These are phyloP conservation scores for Aspidoscelis tigris DNA, from an alignment of 2,113 vertebrate genomes.

Conservation along the genomic window DNA sequence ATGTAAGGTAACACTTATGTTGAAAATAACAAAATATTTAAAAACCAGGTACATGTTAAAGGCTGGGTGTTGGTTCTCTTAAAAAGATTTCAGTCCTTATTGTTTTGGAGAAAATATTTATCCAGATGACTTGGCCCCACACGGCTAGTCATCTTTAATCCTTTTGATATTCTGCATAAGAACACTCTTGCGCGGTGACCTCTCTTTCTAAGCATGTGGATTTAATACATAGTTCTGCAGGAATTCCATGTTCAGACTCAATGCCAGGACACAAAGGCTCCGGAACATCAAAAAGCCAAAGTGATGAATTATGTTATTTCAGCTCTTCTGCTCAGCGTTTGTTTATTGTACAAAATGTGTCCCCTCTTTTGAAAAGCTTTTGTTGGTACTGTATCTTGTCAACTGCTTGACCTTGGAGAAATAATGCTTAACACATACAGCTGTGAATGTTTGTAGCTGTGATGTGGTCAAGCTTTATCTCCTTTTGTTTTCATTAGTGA, in stretches of 20 bases:
- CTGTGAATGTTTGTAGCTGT: slow-evolving; percentile 1
- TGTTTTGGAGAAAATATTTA: slow-evolving; percentile 63
- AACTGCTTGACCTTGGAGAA: not conserved
- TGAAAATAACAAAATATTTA: not conserved
- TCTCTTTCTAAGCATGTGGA: slow-evolving; percentile 63
- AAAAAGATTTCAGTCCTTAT: slow-evolving; percentile 22
- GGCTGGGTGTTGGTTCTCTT: slow-evolving; percentile 44
- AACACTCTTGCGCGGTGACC: slow-evolving; percentile 60
- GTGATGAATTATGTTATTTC: slow-evolving; percentile 51
- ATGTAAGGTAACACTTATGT: slow-evolving; percentile 26
- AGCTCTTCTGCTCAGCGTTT: slow-evolving; percentile 51
- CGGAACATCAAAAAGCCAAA: slow-evolving; percentile 54
- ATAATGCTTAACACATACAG: slow-evolving; percentile 52
- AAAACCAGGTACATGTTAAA: not conserved
- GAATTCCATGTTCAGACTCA: slow-evolving; percentile 59
- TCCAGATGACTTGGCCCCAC: slow-evolving; percentile 51
- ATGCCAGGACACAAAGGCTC: slow-evolving; percentile 57
- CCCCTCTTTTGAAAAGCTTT: slow-evolving; percentile 12
- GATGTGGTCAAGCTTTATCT: not conserved
- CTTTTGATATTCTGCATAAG: slow-evolving; percentile 65
- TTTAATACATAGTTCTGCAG: slow-evolving; percentile 67
- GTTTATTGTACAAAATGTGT: slow-evolving; percentile 56
- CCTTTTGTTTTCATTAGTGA: slow-evolving; percentile 41
- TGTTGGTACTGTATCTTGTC: slow-evolving; percentile 20
- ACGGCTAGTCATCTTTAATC: slow-evolving; percentile 60